Percentiles rank a stretch among this genome's conserved stretches.
These are phyloP conservation scores for Drepanosiphum platanoidis DNA, from an alignment of 2,888 invertebrate species.

Conservation along the genomic window DNA sequence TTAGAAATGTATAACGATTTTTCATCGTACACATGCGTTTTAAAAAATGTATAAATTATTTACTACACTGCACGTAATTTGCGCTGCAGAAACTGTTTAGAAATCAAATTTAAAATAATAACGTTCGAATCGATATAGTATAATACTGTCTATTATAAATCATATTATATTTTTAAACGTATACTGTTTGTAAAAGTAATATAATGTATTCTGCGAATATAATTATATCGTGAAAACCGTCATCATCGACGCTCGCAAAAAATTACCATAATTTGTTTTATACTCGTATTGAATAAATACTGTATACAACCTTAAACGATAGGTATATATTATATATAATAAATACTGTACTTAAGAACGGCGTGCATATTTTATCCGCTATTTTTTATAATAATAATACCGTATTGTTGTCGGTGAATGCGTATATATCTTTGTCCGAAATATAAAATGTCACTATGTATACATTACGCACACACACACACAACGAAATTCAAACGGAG, in stretches of 20 bases:
- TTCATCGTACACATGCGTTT: too few species aligned
- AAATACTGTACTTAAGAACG: background rate
- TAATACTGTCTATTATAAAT: too few species aligned
- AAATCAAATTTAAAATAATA: background rate
- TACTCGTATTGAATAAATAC: too few species aligned
- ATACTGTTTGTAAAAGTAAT: background rate
- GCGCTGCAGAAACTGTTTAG: background rate
- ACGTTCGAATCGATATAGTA: background rate
- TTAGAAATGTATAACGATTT: too few species aligned
- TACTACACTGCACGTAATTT: too few species aligned
- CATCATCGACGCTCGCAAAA: background rate
- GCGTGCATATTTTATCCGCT: background rate
- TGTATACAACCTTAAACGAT: too few species aligned
- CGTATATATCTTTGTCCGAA: background rate
- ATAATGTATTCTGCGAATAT: background rate
- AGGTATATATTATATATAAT: background rate
- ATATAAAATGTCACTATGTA: constrained; percentile 12
- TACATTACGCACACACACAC: too few species aligned
- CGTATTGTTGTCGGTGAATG: background rate
- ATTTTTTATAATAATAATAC: too few species aligned
- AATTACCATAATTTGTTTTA: background rate
- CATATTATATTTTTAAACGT: background rate
- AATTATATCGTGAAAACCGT: background rate
- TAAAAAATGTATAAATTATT: too few species aligned
- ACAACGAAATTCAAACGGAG: background rate